Conservation (phyloP, 2,888 invertebrate genomes). For the Sisyra terminalis region DNA sequence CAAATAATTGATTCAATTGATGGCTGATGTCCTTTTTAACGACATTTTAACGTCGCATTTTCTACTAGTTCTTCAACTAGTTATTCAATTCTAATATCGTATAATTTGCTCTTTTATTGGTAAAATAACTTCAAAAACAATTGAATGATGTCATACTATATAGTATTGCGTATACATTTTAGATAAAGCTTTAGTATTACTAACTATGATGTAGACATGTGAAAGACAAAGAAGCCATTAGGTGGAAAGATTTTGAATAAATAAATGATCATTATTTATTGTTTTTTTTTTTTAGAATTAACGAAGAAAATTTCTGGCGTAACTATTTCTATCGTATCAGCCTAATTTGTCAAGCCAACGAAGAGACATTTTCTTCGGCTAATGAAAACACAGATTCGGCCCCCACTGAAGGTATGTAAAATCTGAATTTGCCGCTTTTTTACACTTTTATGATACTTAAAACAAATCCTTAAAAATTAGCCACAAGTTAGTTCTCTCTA, state of each 20-base stretch:
- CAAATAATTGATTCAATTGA: too few species aligned
- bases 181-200: slow-evolving; percentile 1
- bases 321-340: slow-evolving; percentile 99
- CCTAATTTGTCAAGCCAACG: slow-evolving; percentile 93
- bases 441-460: too few species aligned
- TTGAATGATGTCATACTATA: too few species aligned
- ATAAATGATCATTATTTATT: too few species aligned
- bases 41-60: too few species aligned
- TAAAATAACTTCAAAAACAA: too few species aligned
- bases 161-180: slow-evolving; percentile 2
- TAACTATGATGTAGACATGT: neutral
- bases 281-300: slow-evolving; percentile 50
- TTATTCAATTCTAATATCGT: too few species aligned
- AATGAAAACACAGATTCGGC: slow-evolving; percentile 19
- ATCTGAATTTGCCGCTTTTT: neutral
- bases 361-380: slow-evolving; percentile 31
- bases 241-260: neutral
- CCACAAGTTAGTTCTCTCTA: neutral
- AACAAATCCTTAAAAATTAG: too few species aligned
- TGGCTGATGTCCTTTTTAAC: too few species aligned
- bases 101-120: too few species aligned
- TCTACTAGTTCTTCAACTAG: too few species aligned
- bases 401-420: slow-evolving; percentile 7
- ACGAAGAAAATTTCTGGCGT: slow-evolving; percentile 98
- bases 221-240: too few species aligned